phyloP scores from a whole-genome alignment of 2,888 invertebrate species.

The Oegoconia quadripuncta region DNA sequence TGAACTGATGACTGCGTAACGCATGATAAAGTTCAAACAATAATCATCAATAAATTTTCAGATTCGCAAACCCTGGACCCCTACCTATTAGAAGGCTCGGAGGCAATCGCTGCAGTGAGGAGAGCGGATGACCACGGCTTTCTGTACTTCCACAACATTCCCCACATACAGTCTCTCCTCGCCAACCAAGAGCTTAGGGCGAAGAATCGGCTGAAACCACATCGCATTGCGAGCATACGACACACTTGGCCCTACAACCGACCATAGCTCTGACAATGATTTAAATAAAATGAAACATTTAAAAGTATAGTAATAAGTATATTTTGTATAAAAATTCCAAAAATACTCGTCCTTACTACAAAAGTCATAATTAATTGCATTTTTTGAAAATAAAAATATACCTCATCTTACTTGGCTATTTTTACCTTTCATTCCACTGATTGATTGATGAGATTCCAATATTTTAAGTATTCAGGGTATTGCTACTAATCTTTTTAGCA shows the following conservation, averaged over 20 bases:
- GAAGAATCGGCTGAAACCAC: constrained; percentile 78
- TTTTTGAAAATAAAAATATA: constrained; percentile 20
- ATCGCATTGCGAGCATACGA: constrained; percentile 81
- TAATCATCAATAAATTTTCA: constrained; percentile 22
- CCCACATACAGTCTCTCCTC: constrained; percentile 80
- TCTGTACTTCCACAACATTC: constrained; percentile 82
- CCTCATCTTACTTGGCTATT: constrained; percentile 12
- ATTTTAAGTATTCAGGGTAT: too few relatives aligned
- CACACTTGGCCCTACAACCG: constrained; percentile 79
- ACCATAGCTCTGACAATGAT: constrained; percentile 42
- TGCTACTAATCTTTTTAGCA: too few relatives aligned
- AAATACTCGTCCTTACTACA: constrained; percentile 20
- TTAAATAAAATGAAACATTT: constrained; percentile 11
- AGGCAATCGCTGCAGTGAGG: constrained; percentile 76
- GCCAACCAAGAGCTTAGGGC: constrained; percentile 80
- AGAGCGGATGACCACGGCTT: constrained; percentile 76
- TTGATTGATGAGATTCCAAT: too few relatives aligned
- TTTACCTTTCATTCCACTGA: too few relatives aligned
- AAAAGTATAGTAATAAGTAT: constrained; percentile 14
- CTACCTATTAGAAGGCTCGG: constrained; percentile 77
- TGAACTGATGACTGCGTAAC: background rate
- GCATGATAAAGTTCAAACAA: background rate
- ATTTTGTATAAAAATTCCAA: constrained; percentile 16
- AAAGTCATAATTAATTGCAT: constrained; percentile 21
- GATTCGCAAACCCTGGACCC: constrained; percentile 66